phyloP scores from a whole-genome alignment of 53 echinoderm and acorn worm genomes.

The Temnopleurus reevesii region DNA sequence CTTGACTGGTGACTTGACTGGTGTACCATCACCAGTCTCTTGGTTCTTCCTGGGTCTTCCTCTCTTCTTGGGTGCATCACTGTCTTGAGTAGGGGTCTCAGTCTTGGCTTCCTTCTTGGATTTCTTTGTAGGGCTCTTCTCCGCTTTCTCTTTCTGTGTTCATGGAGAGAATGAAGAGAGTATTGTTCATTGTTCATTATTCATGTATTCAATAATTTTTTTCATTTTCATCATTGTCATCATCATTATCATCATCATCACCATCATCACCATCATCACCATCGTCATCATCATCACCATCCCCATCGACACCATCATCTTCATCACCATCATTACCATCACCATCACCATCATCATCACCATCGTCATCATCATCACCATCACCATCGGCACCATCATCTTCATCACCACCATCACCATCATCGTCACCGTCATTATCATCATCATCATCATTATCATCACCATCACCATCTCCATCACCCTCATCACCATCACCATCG shows the following conservation, averaged over 20 bases:
- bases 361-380: background rate
- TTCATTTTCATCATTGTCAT: background rate
- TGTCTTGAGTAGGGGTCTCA: background rate
- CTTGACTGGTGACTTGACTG: background rate
- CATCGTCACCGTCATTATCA: background rate
- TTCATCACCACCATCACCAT: background rate
- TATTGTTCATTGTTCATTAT: too few relatives aligned
- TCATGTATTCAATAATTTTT: too few relatives aligned
- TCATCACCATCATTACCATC: background rate
- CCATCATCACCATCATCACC: background rate
- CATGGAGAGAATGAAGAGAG: too few relatives aligned
- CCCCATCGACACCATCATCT: background rate
- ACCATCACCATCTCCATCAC: background rate
- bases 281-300: background rate
- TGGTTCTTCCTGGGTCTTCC: conserved; percentile 8
- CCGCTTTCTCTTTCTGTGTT: background rate
- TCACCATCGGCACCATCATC: background rate
- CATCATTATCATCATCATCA: background rate
- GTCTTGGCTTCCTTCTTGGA: background rate
- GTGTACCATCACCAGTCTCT: background rate
- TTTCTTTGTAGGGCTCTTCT: background rate
- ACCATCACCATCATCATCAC: background rate
- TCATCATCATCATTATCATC: background rate
- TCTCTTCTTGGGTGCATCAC: background rate
- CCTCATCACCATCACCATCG: background rate